Evolutionary conservation across 2,888 invertebrate species (phyloP).

Genomic region (Caenorhabditis drosophilae): DNA sequence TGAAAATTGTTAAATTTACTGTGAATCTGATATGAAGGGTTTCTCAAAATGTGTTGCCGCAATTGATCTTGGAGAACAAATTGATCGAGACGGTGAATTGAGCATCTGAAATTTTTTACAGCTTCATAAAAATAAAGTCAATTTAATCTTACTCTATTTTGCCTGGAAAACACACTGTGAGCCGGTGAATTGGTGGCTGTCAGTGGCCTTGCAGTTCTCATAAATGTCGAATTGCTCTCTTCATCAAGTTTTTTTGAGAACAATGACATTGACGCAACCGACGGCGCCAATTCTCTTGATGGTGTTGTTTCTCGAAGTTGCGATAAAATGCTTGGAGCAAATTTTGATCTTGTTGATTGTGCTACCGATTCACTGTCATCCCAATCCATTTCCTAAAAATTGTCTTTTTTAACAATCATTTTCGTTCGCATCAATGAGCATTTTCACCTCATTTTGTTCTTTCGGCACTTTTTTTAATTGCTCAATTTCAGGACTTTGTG

Average conservation of each 20-base stretch:
- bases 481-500: constrained; percentile 6
- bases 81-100: neutral
- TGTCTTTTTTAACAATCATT: neutral
- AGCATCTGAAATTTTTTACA: neutral
- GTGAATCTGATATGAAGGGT: constrained; percentile 7
- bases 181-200: constrained; percentile 7
- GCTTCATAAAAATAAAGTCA: neutral
- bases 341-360: neutral
- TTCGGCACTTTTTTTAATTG: too few species aligned
- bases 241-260: neutral
- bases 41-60: constrained; percentile 12
- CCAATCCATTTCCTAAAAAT: constrained; percentile 49
- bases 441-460: neutral
- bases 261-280: constrained; percentile 22
- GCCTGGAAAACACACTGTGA: constrained; percentile 30
- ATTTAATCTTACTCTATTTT: neutral
- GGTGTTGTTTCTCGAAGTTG: constrained; percentile 9
- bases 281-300: constrained; percentile 19
- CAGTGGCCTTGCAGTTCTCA: constrained; percentile 6
- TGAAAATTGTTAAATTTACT: too few species aligned
- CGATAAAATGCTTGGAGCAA: neutral
- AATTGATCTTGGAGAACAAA: constrained; percentile 5
- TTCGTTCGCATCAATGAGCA: too few species aligned
- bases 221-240: neutral
- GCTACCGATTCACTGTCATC: constrained; percentile 31